Conservation (phyloP, 2,113 vertebrate genomes). For the Beaufortia kweichowensis region DNA sequence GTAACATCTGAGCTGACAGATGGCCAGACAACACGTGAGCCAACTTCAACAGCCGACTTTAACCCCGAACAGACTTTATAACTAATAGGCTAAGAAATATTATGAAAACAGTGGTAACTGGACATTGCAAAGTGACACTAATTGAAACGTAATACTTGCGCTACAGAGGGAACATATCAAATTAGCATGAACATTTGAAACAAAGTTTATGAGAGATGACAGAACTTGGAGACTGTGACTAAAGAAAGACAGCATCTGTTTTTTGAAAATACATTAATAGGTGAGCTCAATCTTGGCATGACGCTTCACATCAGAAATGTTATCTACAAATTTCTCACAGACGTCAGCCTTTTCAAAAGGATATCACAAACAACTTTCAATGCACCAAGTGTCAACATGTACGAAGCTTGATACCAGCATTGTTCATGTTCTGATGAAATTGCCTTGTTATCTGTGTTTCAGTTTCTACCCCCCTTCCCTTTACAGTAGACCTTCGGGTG, state of each 20-base stretch:
- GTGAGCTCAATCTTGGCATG: background rate
- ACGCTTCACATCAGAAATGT: background rate
- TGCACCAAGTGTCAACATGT: background rate
- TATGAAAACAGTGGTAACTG: background rate
- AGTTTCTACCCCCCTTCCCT: constrained; percentile 47
- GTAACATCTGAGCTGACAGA: constrained; percentile 72
- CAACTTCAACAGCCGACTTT: constrained; percentile 51
- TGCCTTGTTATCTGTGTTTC: constrained; percentile 44
- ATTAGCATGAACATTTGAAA: background rate
- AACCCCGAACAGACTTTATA: background rate
- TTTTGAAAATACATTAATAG: background rate
- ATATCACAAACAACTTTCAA: background rate
- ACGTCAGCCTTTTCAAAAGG: background rate
- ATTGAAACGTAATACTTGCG: background rate
- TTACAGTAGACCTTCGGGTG: constrained; percentile 74
- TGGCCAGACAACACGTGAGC: constrained; percentile 66
- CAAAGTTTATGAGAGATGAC: no score
- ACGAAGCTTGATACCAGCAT: constrained; percentile 7
- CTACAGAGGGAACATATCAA: background rate
- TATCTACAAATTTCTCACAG: background rate
- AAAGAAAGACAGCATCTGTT: no score
- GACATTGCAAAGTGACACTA: background rate
- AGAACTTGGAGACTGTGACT: background rate
- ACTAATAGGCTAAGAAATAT: background rate
- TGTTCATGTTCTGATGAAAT: constrained; percentile 45